Base-by-base conservation (phyloP, 2,113 vertebrate genomes). In the Atherinomorus stipes region DNA sequence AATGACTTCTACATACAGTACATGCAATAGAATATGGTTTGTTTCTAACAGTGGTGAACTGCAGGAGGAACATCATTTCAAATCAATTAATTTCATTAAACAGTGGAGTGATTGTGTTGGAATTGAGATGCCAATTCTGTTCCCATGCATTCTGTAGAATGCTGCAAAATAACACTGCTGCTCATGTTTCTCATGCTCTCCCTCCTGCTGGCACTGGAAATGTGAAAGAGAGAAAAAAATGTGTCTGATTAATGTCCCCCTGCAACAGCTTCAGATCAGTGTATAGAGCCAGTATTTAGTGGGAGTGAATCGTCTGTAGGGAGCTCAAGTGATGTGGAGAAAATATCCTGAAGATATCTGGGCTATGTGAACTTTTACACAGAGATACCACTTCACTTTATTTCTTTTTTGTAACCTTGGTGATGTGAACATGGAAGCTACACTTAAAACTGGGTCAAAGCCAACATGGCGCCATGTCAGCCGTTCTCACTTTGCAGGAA, bases 191-290 rank as follows among this genome's bases (percentile, higher is more conserved):
- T 51, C 50, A 26, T 53, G 22, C 47, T 40, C 59, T 23, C 70
- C 28, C 64, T 69, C 57, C 71, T 59, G 44, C 49, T 81, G 25
- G 18, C n/a, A 65, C 19, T 49, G 64, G 50, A 71, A 25, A 61
- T 47, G 11, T 67, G 60, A 76, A 58, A 71, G 19, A 58, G 19
- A 47, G 19, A 80, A 37, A 12, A 57, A 67, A 70, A 66, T 64
- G 65, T 73, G 52, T 47, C 42, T 79, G 64, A 86, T 76, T 72
- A 80, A 84, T 76, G 23, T 74, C 40, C 19, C 49, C 49, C 53
- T 25, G 25, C 51, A 75, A 76, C 61, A n/a, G 31, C 73, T 68
- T 62, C 49, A 25, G 40, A 73, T 68, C 47, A 68, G 49, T 19
- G 18, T n/a, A 45, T 23, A 65, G 71, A 63, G 12, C 37, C 47